phyloP scores from a whole-genome alignment of 2,113 vertebrate genomes.

The Trogon melanurus region DNA sequence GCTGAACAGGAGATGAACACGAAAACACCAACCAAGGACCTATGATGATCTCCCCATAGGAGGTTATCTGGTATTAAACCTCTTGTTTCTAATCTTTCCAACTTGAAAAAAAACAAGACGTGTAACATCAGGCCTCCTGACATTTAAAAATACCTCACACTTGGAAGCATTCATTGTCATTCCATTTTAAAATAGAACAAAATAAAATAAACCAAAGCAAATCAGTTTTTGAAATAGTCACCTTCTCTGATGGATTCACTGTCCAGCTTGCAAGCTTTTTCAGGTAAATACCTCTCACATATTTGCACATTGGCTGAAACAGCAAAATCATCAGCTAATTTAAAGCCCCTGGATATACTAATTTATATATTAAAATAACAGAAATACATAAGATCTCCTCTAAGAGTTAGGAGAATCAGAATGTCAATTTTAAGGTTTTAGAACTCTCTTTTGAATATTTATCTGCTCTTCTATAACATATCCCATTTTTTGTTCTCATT shows the following conservation, averaged over 20 bases:
- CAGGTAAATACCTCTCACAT: neutral
- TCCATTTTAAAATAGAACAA: neutral
- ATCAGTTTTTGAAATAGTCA: neutral
- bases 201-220: neutral
- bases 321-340: neutral
- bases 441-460: constrained; percentile 7
- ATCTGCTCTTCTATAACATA: neutral
- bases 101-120: neutral
- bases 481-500: neutral
- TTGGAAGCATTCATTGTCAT: neutral
- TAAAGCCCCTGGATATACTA: neutral
- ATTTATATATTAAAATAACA: neutral
- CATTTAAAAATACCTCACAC: neutral
- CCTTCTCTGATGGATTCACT: neutral
- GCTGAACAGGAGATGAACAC: neutral
- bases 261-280: neutral
- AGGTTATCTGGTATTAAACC: neutral
- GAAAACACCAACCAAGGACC: neutral
- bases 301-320: neutral
- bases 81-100: neutral
- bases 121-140: neutral
- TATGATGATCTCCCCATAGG: neutral
- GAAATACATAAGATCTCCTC: neutral
- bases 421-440: neutral
- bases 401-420: neutral